phyloP scores from a whole-genome alignment of 2,797 vertebrate species.

The Aplochiton taeniatus region DNA sequence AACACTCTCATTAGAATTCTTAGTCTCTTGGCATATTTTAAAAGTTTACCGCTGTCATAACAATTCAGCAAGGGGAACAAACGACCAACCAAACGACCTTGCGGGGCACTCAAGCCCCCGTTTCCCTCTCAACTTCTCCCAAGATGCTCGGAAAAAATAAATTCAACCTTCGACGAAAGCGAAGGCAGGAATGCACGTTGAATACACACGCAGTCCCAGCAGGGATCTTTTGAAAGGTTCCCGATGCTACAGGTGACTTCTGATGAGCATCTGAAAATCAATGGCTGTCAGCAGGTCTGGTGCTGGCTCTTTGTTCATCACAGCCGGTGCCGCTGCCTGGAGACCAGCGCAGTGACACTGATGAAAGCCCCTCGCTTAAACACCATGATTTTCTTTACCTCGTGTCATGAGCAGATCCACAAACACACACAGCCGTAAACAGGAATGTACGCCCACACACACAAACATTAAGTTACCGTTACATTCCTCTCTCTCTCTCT shows the following conservation, averaged over 20 bases:
- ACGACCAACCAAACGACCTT: neutral
- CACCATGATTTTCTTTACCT: too few species aligned
- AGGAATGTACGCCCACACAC: too few species aligned
- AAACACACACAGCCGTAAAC: too few species aligned
- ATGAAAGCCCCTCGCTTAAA: slow-evolving; percentile 16
- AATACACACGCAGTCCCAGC: too few species aligned
- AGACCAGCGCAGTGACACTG: slow-evolving; percentile 16
- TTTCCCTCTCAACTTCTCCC: too few species aligned
- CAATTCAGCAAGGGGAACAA: slow-evolving; percentile 1
- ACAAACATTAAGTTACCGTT: too few species aligned
- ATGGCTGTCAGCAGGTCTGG: slow-evolving; percentile 28
- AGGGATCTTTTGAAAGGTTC: too few species aligned
- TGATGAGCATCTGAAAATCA: slow-evolving; percentile 43
- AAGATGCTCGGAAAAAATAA: too few species aligned
- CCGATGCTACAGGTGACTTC: neutral
- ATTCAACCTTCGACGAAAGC: too few species aligned
- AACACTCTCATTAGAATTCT: too few species aligned
- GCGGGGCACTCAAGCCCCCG: neutral
- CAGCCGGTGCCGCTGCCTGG: slow-evolving; percentile 19
- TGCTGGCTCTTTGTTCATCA: slow-evolving; percentile 41
- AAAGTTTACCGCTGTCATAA: slow-evolving; percentile 6
- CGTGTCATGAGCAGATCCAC: slow-evolving; percentile 3
- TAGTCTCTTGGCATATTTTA: neutral
- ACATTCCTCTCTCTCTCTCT: too few species aligned
- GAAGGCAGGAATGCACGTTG: too few species aligned